These are phyloP conservation scores for Eospalax fontanierii DNA, from an alignment of 2,797 vertebrate species.

Conservation along the genomic window DNA sequence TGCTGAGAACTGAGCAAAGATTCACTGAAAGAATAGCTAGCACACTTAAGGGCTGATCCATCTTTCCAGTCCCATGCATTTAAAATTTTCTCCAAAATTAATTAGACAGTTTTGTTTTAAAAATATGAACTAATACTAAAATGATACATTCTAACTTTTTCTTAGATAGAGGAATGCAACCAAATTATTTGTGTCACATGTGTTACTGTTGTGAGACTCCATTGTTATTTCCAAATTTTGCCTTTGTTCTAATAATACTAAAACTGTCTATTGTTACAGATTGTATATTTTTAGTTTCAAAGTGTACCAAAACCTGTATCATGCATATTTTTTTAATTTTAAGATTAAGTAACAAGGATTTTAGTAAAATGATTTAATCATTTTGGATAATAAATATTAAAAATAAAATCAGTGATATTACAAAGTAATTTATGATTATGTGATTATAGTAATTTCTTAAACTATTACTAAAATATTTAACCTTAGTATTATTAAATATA, in stretches of 20 bases:
- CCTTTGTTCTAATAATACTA: conserved; percentile 3
- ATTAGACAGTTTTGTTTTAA: too few relatives aligned
- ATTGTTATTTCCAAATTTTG: neutral
- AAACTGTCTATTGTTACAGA: neutral
- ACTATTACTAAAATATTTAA: conserved; percentile 55
- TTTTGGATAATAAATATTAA: neutral
- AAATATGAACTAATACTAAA: neutral
- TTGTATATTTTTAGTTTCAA: neutral
- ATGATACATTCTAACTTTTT: neutral
- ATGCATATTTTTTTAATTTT: conserved; percentile 12
- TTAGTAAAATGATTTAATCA: neutral
- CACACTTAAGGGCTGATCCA: too few relatives aligned
- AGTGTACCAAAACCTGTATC: neutral
- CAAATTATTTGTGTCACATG: neutral
- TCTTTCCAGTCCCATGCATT: too few relatives aligned
- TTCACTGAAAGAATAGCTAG: too few relatives aligned
- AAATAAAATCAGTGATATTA: conserved; percentile 37
- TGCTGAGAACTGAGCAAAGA: too few relatives aligned
- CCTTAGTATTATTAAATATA: conserved; percentile 10
- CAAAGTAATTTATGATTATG: conserved; percentile 32
- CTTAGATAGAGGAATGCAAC: neutral
- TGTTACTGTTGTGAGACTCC: neutral
- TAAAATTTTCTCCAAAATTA: too few relatives aligned
- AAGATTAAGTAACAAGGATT: conserved; percentile 4
- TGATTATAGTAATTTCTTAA: neutral